These are phyloP conservation scores for Ictidomys tridecemlineatus DNA, from an alignment of 2,113 vertebrate species.

Conservation along the genomic window DNA sequence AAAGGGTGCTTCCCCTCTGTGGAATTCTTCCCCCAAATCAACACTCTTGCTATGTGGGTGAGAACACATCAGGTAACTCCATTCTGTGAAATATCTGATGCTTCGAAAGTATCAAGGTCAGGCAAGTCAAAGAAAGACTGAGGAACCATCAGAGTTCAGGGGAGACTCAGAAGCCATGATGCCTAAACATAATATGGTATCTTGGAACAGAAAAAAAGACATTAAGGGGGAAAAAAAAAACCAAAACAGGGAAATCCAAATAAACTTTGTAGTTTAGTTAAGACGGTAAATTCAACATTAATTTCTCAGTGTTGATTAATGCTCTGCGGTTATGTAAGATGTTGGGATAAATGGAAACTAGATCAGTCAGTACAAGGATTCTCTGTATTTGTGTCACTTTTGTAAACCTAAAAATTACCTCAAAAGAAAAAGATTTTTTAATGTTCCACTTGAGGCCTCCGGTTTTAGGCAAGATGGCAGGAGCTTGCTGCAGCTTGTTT, in stretches of 20 bases:
- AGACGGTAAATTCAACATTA: not conserved
- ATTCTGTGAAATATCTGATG: not conserved
- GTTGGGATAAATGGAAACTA: not conserved
- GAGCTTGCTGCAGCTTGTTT: not conserved
- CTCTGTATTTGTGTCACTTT: not conserved
- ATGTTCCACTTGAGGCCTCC: not conserved
- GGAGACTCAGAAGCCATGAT: not conserved
- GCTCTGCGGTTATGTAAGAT: not conserved
- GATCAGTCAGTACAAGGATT: not conserved
- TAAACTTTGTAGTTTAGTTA: not conserved
- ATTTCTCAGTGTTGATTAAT: conserved; percentile 40
- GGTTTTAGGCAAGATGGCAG: not conserved
- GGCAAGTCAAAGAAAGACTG: not conserved
- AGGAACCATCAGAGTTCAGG: not conserved
- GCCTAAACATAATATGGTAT: not conserved
- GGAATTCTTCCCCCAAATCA: not conserved
- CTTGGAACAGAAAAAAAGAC: not conserved
- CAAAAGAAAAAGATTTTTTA: not conserved
- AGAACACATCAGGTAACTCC: not conserved
- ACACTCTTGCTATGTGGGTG: not conserved
- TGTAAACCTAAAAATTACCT: not conserved
- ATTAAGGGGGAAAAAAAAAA: not conserved
- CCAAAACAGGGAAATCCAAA: not conserved
- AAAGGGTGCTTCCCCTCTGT: not conserved
- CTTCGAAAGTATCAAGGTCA: not conserved